A percentile compares a stretch with the other conserved stretches of the same genome.
Conservation (phyloP, 2,888 invertebrate genomes). For the Camponotus fellah region DNA sequence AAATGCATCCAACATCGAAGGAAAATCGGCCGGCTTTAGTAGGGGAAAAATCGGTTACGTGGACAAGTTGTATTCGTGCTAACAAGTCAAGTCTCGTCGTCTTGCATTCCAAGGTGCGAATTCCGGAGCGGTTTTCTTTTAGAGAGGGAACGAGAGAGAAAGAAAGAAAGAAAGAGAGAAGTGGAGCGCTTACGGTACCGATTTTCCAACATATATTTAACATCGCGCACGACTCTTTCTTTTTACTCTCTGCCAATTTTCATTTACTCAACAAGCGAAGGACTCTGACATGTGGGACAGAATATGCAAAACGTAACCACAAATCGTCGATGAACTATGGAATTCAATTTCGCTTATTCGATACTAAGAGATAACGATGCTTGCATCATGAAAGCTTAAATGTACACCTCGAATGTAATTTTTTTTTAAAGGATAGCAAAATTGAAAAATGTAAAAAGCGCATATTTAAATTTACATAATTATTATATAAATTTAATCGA, state of each 20-base stretch:
- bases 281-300: slow-evolving; percentile 9
- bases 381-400: not conserved
- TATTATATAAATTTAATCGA: not conserved
- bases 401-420: not conserved
- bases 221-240: slow-evolving; percentile 50
- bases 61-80: slow-evolving; percentile 66
- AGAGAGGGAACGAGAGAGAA: slow-evolving; percentile 35
- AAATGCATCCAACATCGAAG: not conserved
- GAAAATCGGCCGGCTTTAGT: not conserved
- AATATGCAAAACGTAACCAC: slow-evolving; percentile 16
- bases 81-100: slow-evolving; percentile 70
- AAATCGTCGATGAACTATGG: slow-evolving; percentile 4
- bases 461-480: not conserved
- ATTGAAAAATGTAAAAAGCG: not conserved
- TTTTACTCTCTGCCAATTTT: slow-evolving; percentile 37
- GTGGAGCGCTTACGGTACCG: slow-evolving; percentile 84
- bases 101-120: slow-evolving; percentile 79
- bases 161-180: slow-evolving; percentile 69
- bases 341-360: slow-evolving; percentile 15
- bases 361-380: slow-evolving; percentile 1
- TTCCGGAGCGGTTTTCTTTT: slow-evolving; percentile 84
- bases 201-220: slow-evolving; percentile 79
- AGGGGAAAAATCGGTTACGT: slow-evolving; percentile 47
- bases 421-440: not conserved
- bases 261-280: slow-evolving; percentile 47